A percentile compares a stretch with the other conserved stretches of the same genome.
Evolutionary conservation across 2,888 invertebrate genomes (phyloP).

Genomic region (Latrodectus elegans): DNA sequence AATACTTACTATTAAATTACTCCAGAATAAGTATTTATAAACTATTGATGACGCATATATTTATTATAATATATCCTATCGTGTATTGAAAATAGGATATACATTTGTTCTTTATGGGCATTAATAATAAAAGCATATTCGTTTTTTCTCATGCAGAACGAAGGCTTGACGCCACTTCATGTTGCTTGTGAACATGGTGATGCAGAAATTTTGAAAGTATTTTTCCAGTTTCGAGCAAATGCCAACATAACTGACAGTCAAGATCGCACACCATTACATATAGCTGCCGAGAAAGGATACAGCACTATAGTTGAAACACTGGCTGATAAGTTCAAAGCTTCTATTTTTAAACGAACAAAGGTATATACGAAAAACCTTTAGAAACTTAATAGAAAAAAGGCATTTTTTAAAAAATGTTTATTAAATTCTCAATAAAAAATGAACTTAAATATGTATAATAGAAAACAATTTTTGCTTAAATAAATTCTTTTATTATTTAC

Average conservation of each 20-base stretch:
- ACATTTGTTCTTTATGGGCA: no score
- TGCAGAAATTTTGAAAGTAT: slow-evolving; percentile 93
- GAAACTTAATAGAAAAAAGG: neutral
- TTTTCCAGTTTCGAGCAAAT: slow-evolving; percentile 94
- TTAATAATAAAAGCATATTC: no score
- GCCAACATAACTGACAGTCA: slow-evolving; percentile 93
- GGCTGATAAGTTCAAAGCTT: slow-evolving; percentile 98
- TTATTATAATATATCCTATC: no score
- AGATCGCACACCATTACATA: slow-evolving; percentile 97
- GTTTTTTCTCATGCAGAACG: slow-evolving; percentile 77
- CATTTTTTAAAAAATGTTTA: neutral
- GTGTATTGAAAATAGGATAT: no score
- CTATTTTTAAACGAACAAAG: slow-evolving; percentile 95
- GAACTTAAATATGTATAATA: no score
- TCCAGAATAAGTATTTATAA: no score
- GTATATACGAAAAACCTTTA: slow-evolving; percentile 51
- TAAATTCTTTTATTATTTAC: no score
- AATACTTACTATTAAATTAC: no score
- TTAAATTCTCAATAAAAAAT: neutral
- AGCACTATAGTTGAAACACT: slow-evolving; percentile 95
- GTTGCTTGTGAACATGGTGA: slow-evolving; percentile 97
- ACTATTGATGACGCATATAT: no score
- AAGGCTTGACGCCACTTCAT: slow-evolving; percentile 95
- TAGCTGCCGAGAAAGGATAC: slow-evolving; percentile 98
- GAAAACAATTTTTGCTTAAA: no score